Evolutionary conservation across 2,797 vertebrate genomes (phyloP), one percentile per base, ranked within the genome.

Genomic region (Gila robusta): DNA sequence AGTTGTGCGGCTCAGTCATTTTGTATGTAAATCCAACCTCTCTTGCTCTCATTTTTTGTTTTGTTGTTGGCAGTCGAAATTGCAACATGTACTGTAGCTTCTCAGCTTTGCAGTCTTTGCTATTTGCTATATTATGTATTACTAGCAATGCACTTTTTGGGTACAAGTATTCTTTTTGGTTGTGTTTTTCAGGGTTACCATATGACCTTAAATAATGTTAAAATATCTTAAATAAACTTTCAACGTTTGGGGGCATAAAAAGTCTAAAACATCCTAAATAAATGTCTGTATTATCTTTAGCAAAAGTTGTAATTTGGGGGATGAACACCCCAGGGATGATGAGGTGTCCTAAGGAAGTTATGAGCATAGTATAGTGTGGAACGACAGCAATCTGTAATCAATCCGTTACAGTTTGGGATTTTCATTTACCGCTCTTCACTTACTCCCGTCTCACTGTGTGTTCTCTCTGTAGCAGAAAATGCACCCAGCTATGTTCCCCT

Each of bases 381-480:
- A 56, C 5, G 56, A 62, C 54, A 62, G 37, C 37, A 62, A 79
- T 62, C 54, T 79, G 2, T 62, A 79, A 79, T 79, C 54, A 79
- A 28, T 79, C 37, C 54, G 37, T 79, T 79, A 35, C 37, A 79
- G 37, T 79, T 62, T 79, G 37, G 49, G 74, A 77, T 77, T 77
- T 77, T 56, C 49, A 56, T 77, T 56, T 77, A 79, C 35, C 14
- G 35, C 76, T 79, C 37, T 37, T 62, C 35, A 78, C 8, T 78
- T 37, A 10, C 76, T 62, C 52, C 35, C 23, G 16, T 35, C 32
- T 37, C 17, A 78, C 35, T 47, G 44, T 5, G 5, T 64, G 10
- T 64, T 26, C 5, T 14, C 54, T n/a, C 35, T 2, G 0, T 62
- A 41, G 76, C 35, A 62, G 12, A 79, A 78, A 39, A 59, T 59